phyloP scores from a whole-genome alignment of 2,113 vertebrate genomes.

The Melanotaenia duboulayi region DNA sequence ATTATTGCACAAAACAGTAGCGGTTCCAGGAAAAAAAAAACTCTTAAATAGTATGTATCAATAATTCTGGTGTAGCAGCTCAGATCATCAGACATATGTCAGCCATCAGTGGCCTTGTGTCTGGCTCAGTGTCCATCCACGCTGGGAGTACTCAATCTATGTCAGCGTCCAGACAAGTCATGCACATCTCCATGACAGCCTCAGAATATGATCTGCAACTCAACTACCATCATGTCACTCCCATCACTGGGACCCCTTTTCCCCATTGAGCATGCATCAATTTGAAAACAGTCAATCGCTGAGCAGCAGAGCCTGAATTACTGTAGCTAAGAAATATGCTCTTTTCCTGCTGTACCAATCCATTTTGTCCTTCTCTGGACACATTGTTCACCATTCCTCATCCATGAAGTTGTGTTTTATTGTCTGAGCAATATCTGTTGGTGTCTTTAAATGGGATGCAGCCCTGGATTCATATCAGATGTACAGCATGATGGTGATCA shows the following conservation, averaged over 20 bases:
- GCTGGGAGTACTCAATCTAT: conserved; percentile 78
- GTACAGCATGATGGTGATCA: conserved; percentile 43
- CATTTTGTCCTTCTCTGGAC: conserved; percentile 34
- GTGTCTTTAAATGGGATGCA: conserved; percentile 43
- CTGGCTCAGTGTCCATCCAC: conserved; percentile 71
- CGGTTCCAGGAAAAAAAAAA: not conserved
- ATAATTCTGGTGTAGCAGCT: conserved; percentile 55
- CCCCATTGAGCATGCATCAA: conserved; percentile 60
- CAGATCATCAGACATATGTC: conserved; percentile 74
- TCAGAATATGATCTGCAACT: conserved; percentile 77
- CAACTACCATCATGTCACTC: conserved; percentile 70
- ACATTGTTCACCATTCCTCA: conserved; percentile 35
- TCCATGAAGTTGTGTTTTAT: conserved; percentile 20
- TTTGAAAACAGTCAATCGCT: conserved; percentile 64
- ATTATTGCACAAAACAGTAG: conserved; percentile 11
- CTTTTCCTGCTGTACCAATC: conserved; percentile 17
- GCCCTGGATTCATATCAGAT: conserved; percentile 48
- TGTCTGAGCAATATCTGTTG: conserved; percentile 18
- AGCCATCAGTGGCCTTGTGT: conserved; percentile 77
- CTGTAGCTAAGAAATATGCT: conserved; percentile 55
- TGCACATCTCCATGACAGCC: conserved; percentile 70
- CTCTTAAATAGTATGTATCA: conserved; percentile 40
- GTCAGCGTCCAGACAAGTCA: conserved; percentile 73
- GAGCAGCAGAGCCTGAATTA: conserved; percentile 54
- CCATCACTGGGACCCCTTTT: conserved; percentile 50